These are phyloP conservation scores for Bovichtus variegatus DNA, from an alignment of 2,797 vertebrate genomes.

Conservation along the genomic window DNA sequence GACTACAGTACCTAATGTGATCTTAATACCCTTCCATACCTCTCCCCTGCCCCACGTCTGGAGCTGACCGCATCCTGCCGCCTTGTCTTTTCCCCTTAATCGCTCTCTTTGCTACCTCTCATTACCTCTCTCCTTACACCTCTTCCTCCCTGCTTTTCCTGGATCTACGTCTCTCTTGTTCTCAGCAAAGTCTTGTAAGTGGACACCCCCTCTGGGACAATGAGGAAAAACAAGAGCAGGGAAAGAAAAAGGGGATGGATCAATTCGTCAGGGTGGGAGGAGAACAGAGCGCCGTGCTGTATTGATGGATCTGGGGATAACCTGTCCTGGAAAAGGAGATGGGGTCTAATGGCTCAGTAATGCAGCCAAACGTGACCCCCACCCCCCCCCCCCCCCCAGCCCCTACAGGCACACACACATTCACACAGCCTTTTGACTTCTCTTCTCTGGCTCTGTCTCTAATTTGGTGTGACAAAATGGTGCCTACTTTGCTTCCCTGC, in stretches of 20 bases:
- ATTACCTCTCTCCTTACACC: conserved; percentile 32
- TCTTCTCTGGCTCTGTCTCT: conserved; percentile 21
- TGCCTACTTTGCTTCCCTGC: conserved; percentile 38
- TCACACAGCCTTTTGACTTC: conserved; percentile 36
- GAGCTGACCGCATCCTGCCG: conserved; percentile 34
- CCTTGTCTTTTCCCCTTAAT: conserved; percentile 45
- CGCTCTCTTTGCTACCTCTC: conserved; percentile 35
- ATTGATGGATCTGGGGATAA: conserved; percentile 67
- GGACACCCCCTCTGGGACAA: conserved; percentile 77
- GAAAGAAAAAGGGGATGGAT: conserved; percentile 63
- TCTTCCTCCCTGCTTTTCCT: conserved; percentile 39
- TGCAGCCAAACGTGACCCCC: conserved; percentile 43
- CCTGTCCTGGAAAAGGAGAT: conserved; percentile 50
- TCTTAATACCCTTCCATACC: conserved; percentile 33
- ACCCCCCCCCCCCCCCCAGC: not conserved
- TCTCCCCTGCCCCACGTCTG: conserved; percentile 35
- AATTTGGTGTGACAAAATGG: conserved; percentile 62
- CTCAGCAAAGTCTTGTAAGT: conserved; percentile 75
- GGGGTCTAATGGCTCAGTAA: conserved; percentile 62
- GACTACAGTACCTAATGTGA: conserved; percentile 45
- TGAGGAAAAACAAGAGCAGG: conserved; percentile 68
- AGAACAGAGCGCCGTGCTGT: conserved; percentile 36
- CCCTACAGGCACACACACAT: not conserved
- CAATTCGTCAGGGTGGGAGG: conserved; percentile 62
- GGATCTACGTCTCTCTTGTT: conserved; percentile 40